Evolutionary conservation across 2,113 vertebrate species (phyloP), one percentile per base, ranked within the genome.

Genomic region (Lanius ludovicianus): DNA sequence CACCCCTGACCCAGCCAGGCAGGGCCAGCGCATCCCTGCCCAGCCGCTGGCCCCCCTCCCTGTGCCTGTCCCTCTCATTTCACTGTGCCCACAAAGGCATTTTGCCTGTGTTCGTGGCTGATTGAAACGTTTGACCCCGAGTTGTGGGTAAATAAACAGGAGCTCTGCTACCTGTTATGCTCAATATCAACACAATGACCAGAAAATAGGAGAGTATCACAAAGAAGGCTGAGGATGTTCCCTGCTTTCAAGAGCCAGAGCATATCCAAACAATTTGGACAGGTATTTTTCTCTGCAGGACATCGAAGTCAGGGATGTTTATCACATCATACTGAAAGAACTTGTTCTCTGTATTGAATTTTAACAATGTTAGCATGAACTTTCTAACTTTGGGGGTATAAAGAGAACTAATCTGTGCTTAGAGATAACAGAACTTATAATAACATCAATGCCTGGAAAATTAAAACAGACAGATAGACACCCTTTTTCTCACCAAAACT

Each of bases 1-100:
- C 14, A 49, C 31, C 42, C 8, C 27, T 4, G 63, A 21, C 44
- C 10, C 22, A 60, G 76, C 15, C 42, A 9, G 60, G 15, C 6
- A 3, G 15, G 0, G 13, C 5, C 47, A 6, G 31, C 33, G 0
- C 31, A 2, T 11, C 67, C 73, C n/a, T 30, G 21, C 1, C 42
- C 84, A 8, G 50, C 5, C 60, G 11, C 83, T 41, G 11, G 74
- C n/a, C n/a, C 47, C 0, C 0, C 46, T 11, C 15, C 19, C 15
- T 14, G 28, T 2, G 14, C 5, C 1, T 3, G 4, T 2, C 31
- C 62, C 78, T 24, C 55, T 0, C 6, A 4, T 14, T 1, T 8
- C 3, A 1, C 31, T 3, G 13, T 23, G 28, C 77, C 65, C 77
- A 10, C 9, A 6, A 5, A 82, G 39, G 12, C 2, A 0, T 81